Base-by-base conservation (phyloP, 2,797 vertebrate species). In the Danio choprae region DNA sequence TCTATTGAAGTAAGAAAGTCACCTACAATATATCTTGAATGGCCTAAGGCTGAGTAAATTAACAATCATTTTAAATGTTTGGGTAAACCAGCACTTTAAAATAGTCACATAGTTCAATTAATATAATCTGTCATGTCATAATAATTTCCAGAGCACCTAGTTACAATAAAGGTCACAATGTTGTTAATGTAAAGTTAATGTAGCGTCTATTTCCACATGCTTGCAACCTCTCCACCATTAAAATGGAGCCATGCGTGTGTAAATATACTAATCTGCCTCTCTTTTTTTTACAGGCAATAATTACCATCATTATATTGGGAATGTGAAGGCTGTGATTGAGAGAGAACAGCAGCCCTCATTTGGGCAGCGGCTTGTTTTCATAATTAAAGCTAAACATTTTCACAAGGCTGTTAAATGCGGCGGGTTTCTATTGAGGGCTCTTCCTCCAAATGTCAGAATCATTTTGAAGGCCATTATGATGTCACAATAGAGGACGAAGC, bases 271-370 rank as follows among this genome's bases (percentile, higher is more conserved):
- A 86, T 86, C 83, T 81, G 60, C 50, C 74, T 63, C 68, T 79
- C 86, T 81, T 63, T 87, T 86, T 78, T 80, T 85, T 78, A 79
- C 77, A 48, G 76, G 56, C 80, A 64, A 67, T 87, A 86, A 88
- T 89, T 86, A 86, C 70, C 68, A 48, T 85, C 84, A 86, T 87
- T 86, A 85, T 84, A 77, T 81, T 36, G 80, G 76, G 81, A 85
- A 84, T 64, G 82, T 82, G 82, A 63, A 77, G 58, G 77, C 51
- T 41, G 62, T 81, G 82, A 86, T 85, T 81, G 75, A 85, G 81
- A 73, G 81, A 64, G 73, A 79, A 78, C 69, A 75, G 63, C 71
- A 20, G 80, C 18, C 41, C 73, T 88, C 62, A 50, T 88, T 88
- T 80, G 64, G 43, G 44, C 51, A 77, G 73, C 59, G 77, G 77